phyloP scores from a whole-genome alignment of 2,888 invertebrate species.

The Platerodrilus igneus region DNA sequence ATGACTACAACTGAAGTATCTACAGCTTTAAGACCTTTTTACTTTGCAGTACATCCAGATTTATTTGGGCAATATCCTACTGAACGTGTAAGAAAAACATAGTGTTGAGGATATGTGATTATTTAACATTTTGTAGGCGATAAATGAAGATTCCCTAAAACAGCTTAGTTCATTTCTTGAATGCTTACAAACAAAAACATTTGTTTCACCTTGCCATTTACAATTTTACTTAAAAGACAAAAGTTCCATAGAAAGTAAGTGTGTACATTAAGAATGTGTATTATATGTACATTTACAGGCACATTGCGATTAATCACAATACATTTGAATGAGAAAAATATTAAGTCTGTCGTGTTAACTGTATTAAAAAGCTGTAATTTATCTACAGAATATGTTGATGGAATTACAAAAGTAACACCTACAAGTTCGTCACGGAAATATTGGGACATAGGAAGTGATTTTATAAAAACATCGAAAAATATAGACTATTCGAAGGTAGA shows the following conservation, averaged over 20 bases:
- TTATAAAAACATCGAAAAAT: slow-evolving; percentile 31
- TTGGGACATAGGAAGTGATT: slow-evolving; percentile 8
- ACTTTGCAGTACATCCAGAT: slow-evolving; percentile 94
- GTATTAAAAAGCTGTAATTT: slow-evolving; percentile 78
- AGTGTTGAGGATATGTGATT: not conserved
- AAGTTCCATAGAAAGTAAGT: slow-evolving; percentile 44
- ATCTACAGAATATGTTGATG: slow-evolving; percentile 82
- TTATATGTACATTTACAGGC: slow-evolving; percentile 48
- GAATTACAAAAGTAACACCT: slow-evolving; percentile 51
- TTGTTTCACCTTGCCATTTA: slow-evolving; percentile 59
- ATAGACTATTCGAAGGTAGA: slow-evolving; percentile 44
- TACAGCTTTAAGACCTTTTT: slow-evolving; percentile 87
- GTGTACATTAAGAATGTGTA: slow-evolving; percentile 14
- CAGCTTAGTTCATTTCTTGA: slow-evolving; percentile 81
- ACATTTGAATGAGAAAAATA: slow-evolving; percentile 61
- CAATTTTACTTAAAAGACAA: slow-evolving; percentile 73
- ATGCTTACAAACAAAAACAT: slow-evolving; percentile 63
- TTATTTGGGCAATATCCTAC: slow-evolving; percentile 87
- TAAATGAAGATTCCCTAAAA: slow-evolving; percentile 88
- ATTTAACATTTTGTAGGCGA: slow-evolving; percentile 53
- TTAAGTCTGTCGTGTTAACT: slow-evolving; percentile 69
- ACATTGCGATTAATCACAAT: slow-evolving; percentile 72
- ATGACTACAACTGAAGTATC: slow-evolving; percentile 79
- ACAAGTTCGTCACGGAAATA: not conserved
- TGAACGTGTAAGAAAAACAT: slow-evolving; percentile 62